phyloP scores from a whole-genome alignment of 2,113 vertebrate genomes.

The Pitta sordida region DNA sequence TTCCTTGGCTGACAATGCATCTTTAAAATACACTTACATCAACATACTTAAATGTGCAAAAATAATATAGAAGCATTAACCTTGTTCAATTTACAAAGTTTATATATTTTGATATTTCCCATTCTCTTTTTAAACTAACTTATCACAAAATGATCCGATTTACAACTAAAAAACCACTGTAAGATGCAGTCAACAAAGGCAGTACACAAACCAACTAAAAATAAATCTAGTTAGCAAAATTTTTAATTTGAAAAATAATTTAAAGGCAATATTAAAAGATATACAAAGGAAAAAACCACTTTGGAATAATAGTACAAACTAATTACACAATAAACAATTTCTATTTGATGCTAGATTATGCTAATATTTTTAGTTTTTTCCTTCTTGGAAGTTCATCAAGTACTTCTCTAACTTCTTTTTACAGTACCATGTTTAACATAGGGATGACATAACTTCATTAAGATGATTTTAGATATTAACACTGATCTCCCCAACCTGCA shows the following conservation, averaged over 20 bases:
- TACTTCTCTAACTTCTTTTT: background rate
- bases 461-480: background rate
- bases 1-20: background rate
- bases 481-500: background rate
- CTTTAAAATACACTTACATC: background rate
- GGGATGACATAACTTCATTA: background rate
- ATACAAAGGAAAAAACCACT: background rate
- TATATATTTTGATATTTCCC: background rate
- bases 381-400: background rate
- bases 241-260: background rate
- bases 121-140: background rate
- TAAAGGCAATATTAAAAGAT: background rate
- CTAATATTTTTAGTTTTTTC: background rate
- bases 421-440: background rate
- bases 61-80: background rate
- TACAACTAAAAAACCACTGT: background rate
- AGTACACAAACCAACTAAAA: background rate
- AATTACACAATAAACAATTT: background rate
- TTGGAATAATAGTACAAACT: background rate
- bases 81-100: background rate
- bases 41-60: background rate
- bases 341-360: background rate
- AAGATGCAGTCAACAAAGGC: background rate
- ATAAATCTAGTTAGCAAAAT: background rate
- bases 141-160: background rate